Percentiles rank a stretch among this genome's conserved stretches.
These are phyloP conservation scores for Cetoscarus ocellatus DNA, from an alignment of 2,797 vertebrate genomes.

Conservation along the genomic window DNA sequence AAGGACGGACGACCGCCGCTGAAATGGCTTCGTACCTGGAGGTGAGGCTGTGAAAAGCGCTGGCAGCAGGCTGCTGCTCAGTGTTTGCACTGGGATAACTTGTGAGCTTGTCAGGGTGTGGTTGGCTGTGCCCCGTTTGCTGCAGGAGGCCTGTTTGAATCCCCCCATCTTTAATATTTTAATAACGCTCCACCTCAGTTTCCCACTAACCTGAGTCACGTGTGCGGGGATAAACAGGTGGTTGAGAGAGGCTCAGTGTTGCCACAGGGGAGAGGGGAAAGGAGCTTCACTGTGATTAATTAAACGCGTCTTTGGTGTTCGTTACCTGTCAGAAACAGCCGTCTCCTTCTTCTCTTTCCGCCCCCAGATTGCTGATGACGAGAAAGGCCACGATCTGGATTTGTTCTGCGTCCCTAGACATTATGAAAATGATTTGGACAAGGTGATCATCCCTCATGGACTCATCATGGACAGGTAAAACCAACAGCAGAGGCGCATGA, in stretches of 20 bases:
- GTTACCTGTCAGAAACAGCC: slow-evolving; percentile 14
- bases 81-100: slow-evolving; percentile 13
- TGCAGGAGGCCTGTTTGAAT: slow-evolving; percentile 29
- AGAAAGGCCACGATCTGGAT: slow-evolving; percentile 83
- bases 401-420: slow-evolving; percentile 88
- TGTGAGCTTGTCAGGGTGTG: slow-evolving; percentile 52
- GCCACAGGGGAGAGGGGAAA: background rate
- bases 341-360: slow-evolving; percentile 6
- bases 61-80: background rate
- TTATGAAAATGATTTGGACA: slow-evolving; percentile 87
- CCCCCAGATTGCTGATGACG: slow-evolving; percentile 84
- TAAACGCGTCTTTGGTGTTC: slow-evolving; percentile 5
- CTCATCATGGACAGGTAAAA: slow-evolving; percentile 89
- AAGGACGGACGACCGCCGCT: slow-evolving; percentile 14
- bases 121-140: slow-evolving; percentile 4
- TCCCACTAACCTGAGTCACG: background rate
- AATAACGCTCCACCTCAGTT: background rate
- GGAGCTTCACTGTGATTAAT: slow-evolving; percentile 10
- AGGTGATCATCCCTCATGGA: slow-evolving; percentile 88
- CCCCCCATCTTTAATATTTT: background rate
- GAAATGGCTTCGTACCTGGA: slow-evolving; percentile 84
- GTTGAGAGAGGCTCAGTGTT: slow-evolving; percentile 36
- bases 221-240: slow-evolving; percentile 64
- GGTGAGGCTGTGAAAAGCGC: slow-evolving; percentile 67
- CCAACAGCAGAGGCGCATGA: background rate